These are phyloP conservation scores for Buphagus erythrorhynchus DNA, from an alignment of 2,797 vertebrate genomes.

Conservation along the genomic window DNA sequence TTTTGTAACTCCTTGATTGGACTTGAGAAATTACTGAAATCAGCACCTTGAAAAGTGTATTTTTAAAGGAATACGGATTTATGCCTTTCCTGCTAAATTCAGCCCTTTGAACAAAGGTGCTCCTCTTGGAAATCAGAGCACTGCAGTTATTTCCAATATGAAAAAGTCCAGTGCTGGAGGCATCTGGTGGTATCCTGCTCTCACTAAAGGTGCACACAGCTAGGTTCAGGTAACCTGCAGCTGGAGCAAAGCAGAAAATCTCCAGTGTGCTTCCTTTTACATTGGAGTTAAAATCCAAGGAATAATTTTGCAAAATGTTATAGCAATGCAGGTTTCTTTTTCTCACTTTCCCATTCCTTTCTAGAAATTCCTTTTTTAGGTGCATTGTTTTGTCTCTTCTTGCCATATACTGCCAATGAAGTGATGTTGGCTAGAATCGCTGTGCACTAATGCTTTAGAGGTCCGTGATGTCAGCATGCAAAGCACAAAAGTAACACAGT, in stretches of 20 bases:
- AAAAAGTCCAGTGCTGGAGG: background rate
- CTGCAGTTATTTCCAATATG: background rate
- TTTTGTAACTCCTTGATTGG: background rate
- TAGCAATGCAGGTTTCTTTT: background rate
- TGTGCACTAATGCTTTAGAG: background rate
- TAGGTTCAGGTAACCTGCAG: background rate
- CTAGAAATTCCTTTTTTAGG: background rate
- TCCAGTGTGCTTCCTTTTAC: background rate
- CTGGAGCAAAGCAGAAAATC: background rate
- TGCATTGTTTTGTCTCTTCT: background rate
- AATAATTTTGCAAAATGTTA: background rate
- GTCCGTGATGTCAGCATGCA: background rate
- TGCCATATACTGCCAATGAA: background rate
- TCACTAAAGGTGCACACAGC: background rate
- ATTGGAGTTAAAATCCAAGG: background rate
- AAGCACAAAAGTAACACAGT: background rate
- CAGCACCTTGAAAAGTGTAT: background rate
- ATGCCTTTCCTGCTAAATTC: background rate
- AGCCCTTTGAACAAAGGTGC: background rate
- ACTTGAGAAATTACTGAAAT: background rate
- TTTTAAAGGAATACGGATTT: background rate
- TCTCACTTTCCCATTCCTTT: background rate
- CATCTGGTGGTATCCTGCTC: background rate
- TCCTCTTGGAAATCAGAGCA: background rate
- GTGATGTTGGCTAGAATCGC: background rate